phyloP scores from a whole-genome alignment of 2,797 vertebrate species.

The Myripristis murdjan region DNA sequence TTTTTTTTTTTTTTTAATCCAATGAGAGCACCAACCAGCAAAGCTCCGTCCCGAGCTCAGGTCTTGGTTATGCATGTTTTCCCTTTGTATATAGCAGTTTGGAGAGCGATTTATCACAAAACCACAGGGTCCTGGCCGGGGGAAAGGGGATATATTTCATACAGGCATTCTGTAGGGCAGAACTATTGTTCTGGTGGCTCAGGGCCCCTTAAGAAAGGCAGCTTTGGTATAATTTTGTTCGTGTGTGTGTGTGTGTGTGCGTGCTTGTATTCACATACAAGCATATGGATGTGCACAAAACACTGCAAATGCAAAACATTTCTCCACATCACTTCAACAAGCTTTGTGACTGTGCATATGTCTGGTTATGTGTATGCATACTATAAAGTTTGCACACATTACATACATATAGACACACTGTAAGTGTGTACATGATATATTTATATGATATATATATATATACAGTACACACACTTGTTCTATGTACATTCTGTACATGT shows the following conservation, averaged over 20 bases:
- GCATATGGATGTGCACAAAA: background rate
- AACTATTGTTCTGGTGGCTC: conserved; percentile 73
- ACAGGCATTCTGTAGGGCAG: conserved; percentile 70
- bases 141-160: conserved; percentile 75
- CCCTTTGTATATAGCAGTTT: conserved; percentile 52
- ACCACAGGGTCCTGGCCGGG: conserved; percentile 68
- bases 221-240: conserved; percentile 22
- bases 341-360: background rate
- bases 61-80: conserved; percentile 66
- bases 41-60: conserved; percentile 25
- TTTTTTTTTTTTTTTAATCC: conserved; percentile 6
- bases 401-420: too few species aligned
- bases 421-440: too few species aligned
- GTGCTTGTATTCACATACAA: background rate
- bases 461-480: too few species aligned
- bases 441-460: too few species aligned
- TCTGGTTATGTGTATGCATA: too few species aligned
- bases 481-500: too few species aligned
- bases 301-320: background rate
- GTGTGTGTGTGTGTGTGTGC: conserved; percentile 16
- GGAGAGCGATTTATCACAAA: conserved; percentile 70
- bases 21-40: conserved; percentile 1
- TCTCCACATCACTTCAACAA: background rate
- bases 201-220: conserved; percentile 48
- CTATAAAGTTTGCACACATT: too few species aligned